A percentile compares a stretch with the other conserved stretches of the same genome.
Evolutionary conservation across 2,888 invertebrate genomes (phyloP).

Genomic region (Brenthis daphne): DNA sequence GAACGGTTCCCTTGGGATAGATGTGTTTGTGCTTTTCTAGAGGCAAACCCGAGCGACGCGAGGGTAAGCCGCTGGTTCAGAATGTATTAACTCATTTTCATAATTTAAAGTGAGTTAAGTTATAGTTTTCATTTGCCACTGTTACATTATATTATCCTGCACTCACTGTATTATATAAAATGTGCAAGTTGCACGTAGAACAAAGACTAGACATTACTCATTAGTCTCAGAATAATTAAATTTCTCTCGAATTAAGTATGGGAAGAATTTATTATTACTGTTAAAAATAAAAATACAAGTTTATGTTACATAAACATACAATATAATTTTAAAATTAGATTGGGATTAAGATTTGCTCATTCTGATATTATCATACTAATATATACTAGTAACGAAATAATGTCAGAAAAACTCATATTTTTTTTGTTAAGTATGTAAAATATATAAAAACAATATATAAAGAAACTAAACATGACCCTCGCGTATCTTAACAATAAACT

Average conservation of each 20-base stretch:
- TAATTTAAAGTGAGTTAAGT: neutral
- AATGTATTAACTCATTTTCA: neutral
- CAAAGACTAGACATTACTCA: constrained; percentile 14
- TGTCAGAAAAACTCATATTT: too few relatives aligned
- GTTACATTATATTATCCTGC: constrained; percentile 1
- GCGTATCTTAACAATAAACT: too few relatives aligned
- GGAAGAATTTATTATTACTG: neutral
- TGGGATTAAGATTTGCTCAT: neutral
- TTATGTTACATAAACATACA: neutral
- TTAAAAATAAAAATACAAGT: neutral
- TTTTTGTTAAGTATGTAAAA: too few relatives aligned
- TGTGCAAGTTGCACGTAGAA: constrained; percentile 3
- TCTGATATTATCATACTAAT: too few relatives aligned
- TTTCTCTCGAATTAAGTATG: constrained; percentile 6
- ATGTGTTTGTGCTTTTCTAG: too few relatives aligned
- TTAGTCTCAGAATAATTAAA: constrained; percentile 20
- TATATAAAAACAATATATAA: too few relatives aligned
- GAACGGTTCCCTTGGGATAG: too few relatives aligned
- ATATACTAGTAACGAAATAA: too few relatives aligned
- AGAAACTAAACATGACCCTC: too few relatives aligned
- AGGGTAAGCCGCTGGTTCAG: neutral
- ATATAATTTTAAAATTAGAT: neutral
- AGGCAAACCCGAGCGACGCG: too few relatives aligned
- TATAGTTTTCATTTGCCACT: constrained; percentile 4
- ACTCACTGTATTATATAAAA: neutral